Percentiles rank a stretch among this genome's conserved stretches.
These are phyloP conservation scores for Zootermopsis nevadensis DNA, from an alignment of 2,888 invertebrate genomes.

Conservation along the genomic window DNA sequence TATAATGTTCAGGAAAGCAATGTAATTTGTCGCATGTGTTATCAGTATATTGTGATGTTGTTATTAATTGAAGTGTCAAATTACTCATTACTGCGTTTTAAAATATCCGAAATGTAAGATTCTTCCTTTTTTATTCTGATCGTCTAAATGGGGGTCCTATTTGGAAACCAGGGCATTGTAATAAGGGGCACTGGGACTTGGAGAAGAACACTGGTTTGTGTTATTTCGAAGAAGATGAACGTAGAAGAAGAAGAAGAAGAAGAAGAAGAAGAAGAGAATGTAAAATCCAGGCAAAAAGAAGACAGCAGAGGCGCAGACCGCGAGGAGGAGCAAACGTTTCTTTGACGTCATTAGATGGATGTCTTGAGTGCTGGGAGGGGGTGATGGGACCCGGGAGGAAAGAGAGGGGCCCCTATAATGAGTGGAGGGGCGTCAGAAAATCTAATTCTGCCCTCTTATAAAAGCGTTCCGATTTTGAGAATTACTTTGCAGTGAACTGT, in stretches of 20 bases:
- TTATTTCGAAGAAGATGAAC: not conserved
- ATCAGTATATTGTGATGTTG: too few species aligned
- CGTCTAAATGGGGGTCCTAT: too few species aligned
- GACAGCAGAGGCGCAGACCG: not conserved
- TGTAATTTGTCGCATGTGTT: too few species aligned
- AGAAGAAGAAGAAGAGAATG: too few species aligned
- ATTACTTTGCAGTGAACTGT: too few species aligned
- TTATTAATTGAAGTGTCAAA: too few species aligned
- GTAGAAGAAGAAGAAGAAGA: not conserved
- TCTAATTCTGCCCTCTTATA: not conserved
- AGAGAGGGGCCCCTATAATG: not conserved
- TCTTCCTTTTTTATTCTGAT: too few species aligned
- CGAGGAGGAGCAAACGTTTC: not conserved
- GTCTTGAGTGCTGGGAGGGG: not conserved
- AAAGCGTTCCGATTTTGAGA: not conserved
- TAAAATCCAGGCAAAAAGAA: not conserved
- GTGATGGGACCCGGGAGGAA: not conserved
- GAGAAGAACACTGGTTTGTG: not conserved
- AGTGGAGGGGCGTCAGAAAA: too few species aligned
- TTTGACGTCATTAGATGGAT: slow-evolving; percentile 13
- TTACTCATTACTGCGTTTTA: too few species aligned
- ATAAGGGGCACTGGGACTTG: not conserved
- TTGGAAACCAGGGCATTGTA: not conserved
- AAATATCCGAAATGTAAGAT: too few species aligned
- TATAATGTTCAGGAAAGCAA: too few species aligned